Conservation (phyloP, 1,140 invertebrate genomes). For the Psilanteris sp. region DNA sequence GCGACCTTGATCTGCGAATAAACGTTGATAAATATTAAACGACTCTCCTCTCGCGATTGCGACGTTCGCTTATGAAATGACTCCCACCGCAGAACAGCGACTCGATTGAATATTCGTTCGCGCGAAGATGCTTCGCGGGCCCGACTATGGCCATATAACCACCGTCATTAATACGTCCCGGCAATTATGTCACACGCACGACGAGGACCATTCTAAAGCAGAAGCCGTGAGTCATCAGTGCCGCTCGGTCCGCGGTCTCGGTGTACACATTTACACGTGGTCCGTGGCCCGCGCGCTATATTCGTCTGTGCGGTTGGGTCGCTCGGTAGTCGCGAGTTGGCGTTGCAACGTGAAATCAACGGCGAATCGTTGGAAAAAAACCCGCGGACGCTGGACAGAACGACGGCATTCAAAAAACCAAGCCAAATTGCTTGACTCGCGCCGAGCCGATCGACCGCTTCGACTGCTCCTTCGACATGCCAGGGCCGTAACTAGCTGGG, state of each 20-base stretch:
- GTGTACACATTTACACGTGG: conserved; percentile 48
- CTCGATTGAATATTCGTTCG: not conserved
- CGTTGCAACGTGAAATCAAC: not conserved
- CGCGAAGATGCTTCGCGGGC: conserved; percentile 16
- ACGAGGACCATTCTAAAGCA: conserved; percentile 52
- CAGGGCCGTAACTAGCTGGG: conserved; percentile 33
- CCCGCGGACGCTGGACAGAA: too few species aligned
- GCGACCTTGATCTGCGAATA: too few species aligned
- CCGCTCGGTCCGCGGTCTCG: conserved; percentile 24
- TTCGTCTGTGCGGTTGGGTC: conserved; percentile 33
- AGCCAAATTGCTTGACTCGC: too few species aligned
- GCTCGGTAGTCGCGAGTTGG: conserved; percentile 11
- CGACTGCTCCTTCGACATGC: conserved; percentile 27
- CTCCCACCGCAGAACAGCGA: too few species aligned
- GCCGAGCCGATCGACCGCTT: conserved; percentile 30
- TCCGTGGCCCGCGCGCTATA: conserved; percentile 37
- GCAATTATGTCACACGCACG: conserved; percentile 51
- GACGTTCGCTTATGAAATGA: too few species aligned
- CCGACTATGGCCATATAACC: conserved; percentile 19
- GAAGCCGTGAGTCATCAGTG: conserved; percentile 55
- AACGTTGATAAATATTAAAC: too few species aligned
- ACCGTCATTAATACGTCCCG: conserved; percentile 38
- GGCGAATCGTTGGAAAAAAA: not conserved
- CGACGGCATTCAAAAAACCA: too few species aligned
- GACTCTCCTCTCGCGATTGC: too few species aligned